Percentiles rank a stretch among this genome's conserved stretches.
Conservation (phyloP, 2,113 vertebrate species). For the Brachirus orientalis region DNA sequence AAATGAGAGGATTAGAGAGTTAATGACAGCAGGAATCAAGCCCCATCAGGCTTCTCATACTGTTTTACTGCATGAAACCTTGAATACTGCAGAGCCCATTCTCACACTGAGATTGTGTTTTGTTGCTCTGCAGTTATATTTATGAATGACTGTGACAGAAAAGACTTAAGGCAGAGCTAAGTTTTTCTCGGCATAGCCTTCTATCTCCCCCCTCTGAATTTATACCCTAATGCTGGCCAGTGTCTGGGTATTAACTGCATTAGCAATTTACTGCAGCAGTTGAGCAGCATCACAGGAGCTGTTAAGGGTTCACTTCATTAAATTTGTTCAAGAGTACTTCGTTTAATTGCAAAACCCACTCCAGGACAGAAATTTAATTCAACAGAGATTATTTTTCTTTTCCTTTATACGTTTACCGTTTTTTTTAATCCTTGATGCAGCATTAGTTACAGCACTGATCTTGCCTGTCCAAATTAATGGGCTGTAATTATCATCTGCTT, state of each 20-base stretch:
- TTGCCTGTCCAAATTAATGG: background rate
- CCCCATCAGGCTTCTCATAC: slow-evolving; percentile 14
- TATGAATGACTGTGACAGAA: background rate
- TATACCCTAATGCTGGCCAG: slow-evolving; percentile 6
- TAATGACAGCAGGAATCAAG: slow-evolving; percentile 31
- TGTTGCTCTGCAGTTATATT: background rate
- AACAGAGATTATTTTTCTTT: slow-evolving; percentile 5
- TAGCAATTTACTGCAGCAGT: slow-evolving; percentile 22
- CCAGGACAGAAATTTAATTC: slow-evolving; percentile 10
- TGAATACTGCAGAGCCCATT: background rate
- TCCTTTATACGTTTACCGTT: background rate
- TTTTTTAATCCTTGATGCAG: background rate
- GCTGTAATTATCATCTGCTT: slow-evolving; percentile 21
- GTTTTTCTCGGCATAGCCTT: background rate
- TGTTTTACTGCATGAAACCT: slow-evolving; percentile 17
- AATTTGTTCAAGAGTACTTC: slow-evolving; percentile 45
- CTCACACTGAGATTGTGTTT: slow-evolving; percentile 1
- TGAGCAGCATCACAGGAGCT: slow-evolving; percentile 15
- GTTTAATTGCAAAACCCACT: slow-evolving; percentile 29
- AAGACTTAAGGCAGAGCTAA: background rate
- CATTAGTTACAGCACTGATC: background rate
- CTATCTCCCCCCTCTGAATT: background rate
- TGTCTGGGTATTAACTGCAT: slow-evolving; percentile 31
- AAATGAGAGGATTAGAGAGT: slow-evolving; percentile 36
- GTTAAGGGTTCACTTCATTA: slow-evolving; percentile 41